A percentile compares a stretch with the other conserved stretches of the same genome.
These are phyloP conservation scores for Pseudomyrmex flavicornis DNA, from an alignment of 1,140 invertebrate species.

Conservation along the genomic window DNA sequence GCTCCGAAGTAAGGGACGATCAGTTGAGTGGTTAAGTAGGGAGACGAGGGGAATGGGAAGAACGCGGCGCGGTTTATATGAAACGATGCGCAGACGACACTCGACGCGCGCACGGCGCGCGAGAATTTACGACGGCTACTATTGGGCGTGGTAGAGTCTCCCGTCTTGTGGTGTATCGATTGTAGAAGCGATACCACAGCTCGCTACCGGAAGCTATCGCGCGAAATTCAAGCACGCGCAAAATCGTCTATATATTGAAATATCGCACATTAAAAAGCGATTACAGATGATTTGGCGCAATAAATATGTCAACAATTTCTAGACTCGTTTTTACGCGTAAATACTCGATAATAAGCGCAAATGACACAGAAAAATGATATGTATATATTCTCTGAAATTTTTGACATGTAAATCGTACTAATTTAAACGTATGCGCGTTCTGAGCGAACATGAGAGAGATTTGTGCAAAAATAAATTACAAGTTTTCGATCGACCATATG, in stretches of 20 bases:
- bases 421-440: neutral
- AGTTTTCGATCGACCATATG: neutral
- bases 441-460: neutral
- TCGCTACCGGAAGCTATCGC: neutral
- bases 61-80: slow-evolving; percentile 19
- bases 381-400: neutral
- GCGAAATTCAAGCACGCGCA: slow-evolving; percentile 32
- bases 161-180: slow-evolving; percentile 60
- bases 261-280: neutral
- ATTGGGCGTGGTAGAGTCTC: slow-evolving; percentile 72
- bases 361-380: slow-evolving; percentile 28
- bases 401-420: too few species aligned
- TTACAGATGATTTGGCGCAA: neutral
- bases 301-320: slow-evolving; percentile 17
- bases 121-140: slow-evolving; percentile 39
- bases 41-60: slow-evolving; percentile 4
- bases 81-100: slow-evolving; percentile 27
- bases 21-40: slow-evolving; percentile 50
- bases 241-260: too few species aligned
- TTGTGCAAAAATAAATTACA: slow-evolving; percentile 43
- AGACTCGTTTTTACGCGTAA: slow-evolving; percentile 22
- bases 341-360: neutral
- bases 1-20: slow-evolving; percentile 51
- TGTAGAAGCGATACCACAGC: slow-evolving; percentile 53
- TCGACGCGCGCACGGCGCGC: neutral